phyloP scores from a whole-genome alignment of 2,888 invertebrate genomes.

The Drosophila crucigera region DNA sequence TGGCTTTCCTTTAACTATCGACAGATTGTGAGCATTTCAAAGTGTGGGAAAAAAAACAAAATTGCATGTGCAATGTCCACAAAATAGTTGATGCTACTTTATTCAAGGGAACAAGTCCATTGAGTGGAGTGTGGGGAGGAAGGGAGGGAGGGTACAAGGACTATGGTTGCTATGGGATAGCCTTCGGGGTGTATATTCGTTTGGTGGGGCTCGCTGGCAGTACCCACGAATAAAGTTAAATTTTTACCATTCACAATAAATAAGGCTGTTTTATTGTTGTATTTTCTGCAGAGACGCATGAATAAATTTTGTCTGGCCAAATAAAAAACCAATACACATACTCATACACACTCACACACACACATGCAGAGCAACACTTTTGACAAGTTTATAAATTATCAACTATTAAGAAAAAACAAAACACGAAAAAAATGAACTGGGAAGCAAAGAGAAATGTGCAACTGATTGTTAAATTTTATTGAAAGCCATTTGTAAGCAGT shows the following conservation, averaged over 20 bases:
- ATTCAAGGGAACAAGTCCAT: conserved; percentile 1
- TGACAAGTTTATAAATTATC: conserved; percentile 67
- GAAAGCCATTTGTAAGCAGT: conserved; percentile 40
- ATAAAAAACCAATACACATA: conserved; percentile 31
- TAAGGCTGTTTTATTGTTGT: conserved; percentile 59
- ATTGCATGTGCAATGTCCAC: conserved; percentile 34
- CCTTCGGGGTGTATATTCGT: background rate
- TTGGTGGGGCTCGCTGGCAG: conserved; percentile 18
- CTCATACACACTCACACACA: conserved; percentile 3
- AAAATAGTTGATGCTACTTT: conserved; percentile 37
- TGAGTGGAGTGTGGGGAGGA: background rate
- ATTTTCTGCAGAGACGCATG: conserved; percentile 45
- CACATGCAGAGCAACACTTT: conserved; percentile 32
- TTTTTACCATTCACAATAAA: conserved; percentile 54
- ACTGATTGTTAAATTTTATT: conserved; percentile 57
- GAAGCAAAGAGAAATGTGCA: conserved; percentile 34
- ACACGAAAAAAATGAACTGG: background rate
- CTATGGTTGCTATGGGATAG: background rate
- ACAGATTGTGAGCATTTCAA: background rate
- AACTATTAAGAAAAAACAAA: conserved; percentile 21
- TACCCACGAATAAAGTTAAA: conserved; percentile 43
- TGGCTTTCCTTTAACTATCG: conserved; percentile 12
- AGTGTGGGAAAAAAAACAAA: background rate
- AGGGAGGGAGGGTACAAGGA: background rate
- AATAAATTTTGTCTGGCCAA: conserved; percentile 53